These are phyloP conservation scores for Hofmannophila pseudospretella DNA, from an alignment of 2,888 invertebrate species.

Conservation along the genomic window DNA sequence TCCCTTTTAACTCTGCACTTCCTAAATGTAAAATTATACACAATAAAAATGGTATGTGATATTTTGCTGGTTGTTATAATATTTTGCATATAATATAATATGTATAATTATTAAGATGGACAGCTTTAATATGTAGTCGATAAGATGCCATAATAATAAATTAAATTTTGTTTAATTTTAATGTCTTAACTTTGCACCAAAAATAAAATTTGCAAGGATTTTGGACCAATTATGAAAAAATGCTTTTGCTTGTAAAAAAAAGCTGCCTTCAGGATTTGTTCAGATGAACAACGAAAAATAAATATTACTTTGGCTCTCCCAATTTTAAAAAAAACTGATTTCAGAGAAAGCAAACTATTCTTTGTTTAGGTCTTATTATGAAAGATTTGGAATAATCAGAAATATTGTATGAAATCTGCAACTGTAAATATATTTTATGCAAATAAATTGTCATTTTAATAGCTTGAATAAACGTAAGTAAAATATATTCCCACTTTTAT, in stretches of 20 bases:
- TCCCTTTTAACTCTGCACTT: conserved; percentile 6
- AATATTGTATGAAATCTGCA: conserved; percentile 20
- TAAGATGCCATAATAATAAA: neutral
- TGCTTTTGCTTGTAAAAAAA: conserved; percentile 6
- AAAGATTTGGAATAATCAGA: too few relatives aligned
- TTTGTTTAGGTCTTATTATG: too few relatives aligned
- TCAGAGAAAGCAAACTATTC: too few relatives aligned
- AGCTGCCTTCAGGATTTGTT: too few relatives aligned
- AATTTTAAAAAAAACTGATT: too few relatives aligned
- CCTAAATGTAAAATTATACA: conserved; percentile 12
- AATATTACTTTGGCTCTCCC: too few relatives aligned
- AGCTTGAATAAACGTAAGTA: conserved; percentile 55
- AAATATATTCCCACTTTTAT: too few relatives aligned
- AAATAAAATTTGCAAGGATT: conserved; percentile 1
- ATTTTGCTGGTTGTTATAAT: conserved; percentile 61
- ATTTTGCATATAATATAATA: conserved; percentile 41
- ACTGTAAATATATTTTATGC: conserved; percentile 27
- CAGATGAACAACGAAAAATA: too few relatives aligned
- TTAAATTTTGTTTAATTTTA: neutral
- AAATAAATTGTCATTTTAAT: conserved; percentile 37
- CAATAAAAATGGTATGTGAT: conserved; percentile 49
- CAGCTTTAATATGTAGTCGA: conserved; percentile 52
- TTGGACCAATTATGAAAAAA: conserved; percentile 22
- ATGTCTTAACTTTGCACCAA: neutral
- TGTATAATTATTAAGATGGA: conserved; percentile 38